A percentile compares a stretch with the other conserved stretches of the same genome.
Evolutionary conservation across 2,797 vertebrate genomes (phyloP).

Genomic region (Danio tinwini): DNA sequence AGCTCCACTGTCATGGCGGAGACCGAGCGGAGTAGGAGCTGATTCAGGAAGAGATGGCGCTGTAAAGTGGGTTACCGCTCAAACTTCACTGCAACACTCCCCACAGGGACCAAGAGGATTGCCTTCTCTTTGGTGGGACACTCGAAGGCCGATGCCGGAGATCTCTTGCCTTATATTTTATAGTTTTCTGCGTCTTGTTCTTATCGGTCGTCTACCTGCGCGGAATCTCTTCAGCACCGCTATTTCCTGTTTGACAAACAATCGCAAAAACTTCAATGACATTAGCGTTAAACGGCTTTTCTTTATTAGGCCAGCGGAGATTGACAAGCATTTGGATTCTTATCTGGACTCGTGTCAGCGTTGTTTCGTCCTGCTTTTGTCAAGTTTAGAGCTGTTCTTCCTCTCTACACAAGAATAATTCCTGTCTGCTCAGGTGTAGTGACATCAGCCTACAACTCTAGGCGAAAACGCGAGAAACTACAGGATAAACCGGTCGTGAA

Average conservation of each 20-base stretch:
- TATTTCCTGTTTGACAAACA: slow-evolving; percentile 54
- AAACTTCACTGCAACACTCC: slow-evolving; percentile 62
- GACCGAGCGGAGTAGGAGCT: slow-evolving; percentile 75
- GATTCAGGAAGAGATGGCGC: slow-evolving; percentile 81
- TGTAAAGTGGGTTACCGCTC: slow-evolving; percentile 69
- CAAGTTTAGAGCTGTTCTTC: slow-evolving; percentile 15
- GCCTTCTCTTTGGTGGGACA: slow-evolving; percentile 40
- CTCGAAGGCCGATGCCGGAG: slow-evolving; percentile 56
- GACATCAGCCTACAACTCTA: neutral
- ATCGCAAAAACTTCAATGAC: slow-evolving; percentile 32
- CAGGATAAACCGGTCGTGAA: slow-evolving; percentile 54
- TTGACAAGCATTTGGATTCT: neutral
- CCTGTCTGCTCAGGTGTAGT: slow-evolving; percentile 31
- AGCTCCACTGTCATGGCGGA: slow-evolving; percentile 93
- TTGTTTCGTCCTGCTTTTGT: slow-evolving; percentile 10
- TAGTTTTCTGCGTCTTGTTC: slow-evolving; percentile 76
- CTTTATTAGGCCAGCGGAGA: neutral
- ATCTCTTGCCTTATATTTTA: slow-evolving; percentile 54
- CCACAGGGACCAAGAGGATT: slow-evolving; percentile 48
- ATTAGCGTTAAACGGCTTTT: neutral
- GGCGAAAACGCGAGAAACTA: neutral
- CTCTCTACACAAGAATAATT: slow-evolving; percentile 18
- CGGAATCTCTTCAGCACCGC: slow-evolving; percentile 69
- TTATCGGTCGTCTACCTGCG: slow-evolving; percentile 66
- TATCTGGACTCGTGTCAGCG: neutral